Conservation (phyloP, 1,140 invertebrate species). For the Drosophila mayri region DNA sequence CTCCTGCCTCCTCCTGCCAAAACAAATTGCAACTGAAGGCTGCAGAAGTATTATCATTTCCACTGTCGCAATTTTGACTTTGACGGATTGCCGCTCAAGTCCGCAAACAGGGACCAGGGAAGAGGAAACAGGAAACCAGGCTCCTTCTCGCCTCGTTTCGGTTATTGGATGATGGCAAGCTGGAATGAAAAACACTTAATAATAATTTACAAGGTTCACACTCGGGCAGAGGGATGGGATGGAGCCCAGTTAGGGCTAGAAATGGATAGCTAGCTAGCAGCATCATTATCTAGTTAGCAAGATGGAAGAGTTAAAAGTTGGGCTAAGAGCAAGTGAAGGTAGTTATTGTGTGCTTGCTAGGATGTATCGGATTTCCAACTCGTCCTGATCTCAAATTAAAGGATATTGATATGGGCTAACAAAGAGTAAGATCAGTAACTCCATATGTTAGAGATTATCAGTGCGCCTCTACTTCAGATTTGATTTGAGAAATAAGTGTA, state of each 20-base stretch:
- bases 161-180: slow-evolving; percentile 39
- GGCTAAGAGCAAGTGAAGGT: not conserved
- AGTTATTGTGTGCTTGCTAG: not conserved
- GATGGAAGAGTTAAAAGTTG: not conserved
- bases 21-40: slow-evolving; percentile 66
- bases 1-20: not conserved
- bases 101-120: slow-evolving; percentile 5
- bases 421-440: not conserved
- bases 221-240: not conserved
- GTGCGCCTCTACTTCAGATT: no score
- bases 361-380: not conserved
- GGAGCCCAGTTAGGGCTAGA: slow-evolving; percentile 1
- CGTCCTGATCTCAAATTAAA: not conserved
- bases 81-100: slow-evolving; percentile 70
- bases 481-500: not conserved
- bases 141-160: slow-evolving; percentile 2
- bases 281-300: not conserved
- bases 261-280: not conserved
- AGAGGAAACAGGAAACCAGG: no score
- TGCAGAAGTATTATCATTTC: slow-evolving; percentile 63
- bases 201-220: slow-evolving; percentile 61
- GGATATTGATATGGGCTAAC: not conserved
- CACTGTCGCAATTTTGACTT: slow-evolving; percentile 75
- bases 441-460: not conserved
- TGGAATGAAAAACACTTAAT: slow-evolving; percentile 74